Base-by-base conservation (phyloP, 2,113 vertebrate species). In the Vulpes ferrilata region DNA sequence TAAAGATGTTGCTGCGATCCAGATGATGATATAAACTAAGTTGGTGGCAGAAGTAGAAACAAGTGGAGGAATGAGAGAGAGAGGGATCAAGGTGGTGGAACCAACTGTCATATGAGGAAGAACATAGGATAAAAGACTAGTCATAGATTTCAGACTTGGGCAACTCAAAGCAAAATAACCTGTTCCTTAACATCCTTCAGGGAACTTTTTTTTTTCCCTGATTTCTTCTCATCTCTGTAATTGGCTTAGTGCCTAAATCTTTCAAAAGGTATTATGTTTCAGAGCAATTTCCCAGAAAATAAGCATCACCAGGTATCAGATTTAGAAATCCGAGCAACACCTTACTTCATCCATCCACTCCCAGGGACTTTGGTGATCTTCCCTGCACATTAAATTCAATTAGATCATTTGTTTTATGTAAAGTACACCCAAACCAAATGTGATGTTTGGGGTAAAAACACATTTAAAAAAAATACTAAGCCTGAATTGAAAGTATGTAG, bases 311-410 rank as follows among this genome's bases (percentile, higher is more conserved):
- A 35, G 17, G 3, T 67, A 32, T 80, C 65, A 53, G 55, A 30
- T 53, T 80, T 25, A 93, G 82, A 90, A 91, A 93, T 55, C 51
- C 8, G 4, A 81, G 25, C 53, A 60, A 53, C 30, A 25, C 27
- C 7, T 55, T 27, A 19, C 30, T 82, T 67, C 53, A 51, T 43
- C 43, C 38, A 51, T 60, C 65, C 17, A 32, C 9, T 82, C 32
- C n/a, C 27, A 35, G 38, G 9, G 20, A 62, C 23, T 0, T 43
- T 78, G 53, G 59, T 43, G 59, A 85, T 60, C 38, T 48, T 82
- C 3, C 38, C 92, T 87, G 32, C 59, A 80, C 48, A 22, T 60
- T 93, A 65, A 93, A 93, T 97, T 93, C 32, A 86, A 27, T 60
- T 82, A 30, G 32, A 69, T 86, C 1, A 35, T 93, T 87, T 51